Conservation (phyloP, 1,140 invertebrate species). For the Plutomurus gul region DNA sequence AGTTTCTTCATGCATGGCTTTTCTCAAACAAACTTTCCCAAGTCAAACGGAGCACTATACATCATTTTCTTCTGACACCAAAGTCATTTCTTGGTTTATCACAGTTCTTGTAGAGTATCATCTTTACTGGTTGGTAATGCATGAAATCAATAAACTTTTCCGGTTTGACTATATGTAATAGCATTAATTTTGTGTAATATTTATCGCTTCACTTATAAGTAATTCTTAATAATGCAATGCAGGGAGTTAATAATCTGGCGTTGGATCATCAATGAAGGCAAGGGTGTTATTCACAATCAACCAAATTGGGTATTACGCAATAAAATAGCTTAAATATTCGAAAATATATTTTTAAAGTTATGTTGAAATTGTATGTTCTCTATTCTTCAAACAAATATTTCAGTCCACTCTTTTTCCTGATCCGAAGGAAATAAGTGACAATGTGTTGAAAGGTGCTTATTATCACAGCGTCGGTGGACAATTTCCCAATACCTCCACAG, state of each 20-base stretch:
- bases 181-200: no score
- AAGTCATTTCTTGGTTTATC: neutral
- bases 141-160: no score
- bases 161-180: no score
- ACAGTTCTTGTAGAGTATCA: neutral
- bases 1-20: neutral
- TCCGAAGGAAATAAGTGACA: neutral
- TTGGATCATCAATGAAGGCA: neutral
- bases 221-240: neutral
- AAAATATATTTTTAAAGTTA: no score
- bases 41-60: neutral
- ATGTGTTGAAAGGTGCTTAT: neutral
- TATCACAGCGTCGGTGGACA: neutral
- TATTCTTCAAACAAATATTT: no score
- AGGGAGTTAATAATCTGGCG: neutral
- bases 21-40: neutral
- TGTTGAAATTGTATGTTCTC: no score
- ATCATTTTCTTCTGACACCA: neutral
- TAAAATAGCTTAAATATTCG: no score
- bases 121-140: slow-evolving; percentile 5
- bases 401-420: neutral
- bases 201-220: neutral
- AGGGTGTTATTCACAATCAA: neutral
- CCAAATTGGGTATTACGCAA: neutral
- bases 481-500: neutral